Base-by-base conservation (phyloP, 2,797 vertebrate species). In the Bothrops alternatus region DNA sequence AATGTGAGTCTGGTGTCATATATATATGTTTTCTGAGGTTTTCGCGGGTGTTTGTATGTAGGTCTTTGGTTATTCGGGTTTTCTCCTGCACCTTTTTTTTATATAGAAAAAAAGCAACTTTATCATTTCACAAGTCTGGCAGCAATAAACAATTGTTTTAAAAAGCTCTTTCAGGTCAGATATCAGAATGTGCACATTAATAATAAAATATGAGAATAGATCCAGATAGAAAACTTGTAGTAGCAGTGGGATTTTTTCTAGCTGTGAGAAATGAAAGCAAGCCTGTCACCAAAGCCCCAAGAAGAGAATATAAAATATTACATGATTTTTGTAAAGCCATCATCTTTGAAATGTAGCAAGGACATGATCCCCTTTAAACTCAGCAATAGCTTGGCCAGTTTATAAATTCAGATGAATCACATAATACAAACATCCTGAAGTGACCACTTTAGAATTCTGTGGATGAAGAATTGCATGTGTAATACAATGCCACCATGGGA, bases 301-400 rank as follows among this genome's bases (percentile, higher is more conserved):
- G 78, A 90, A 82, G 47, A 55, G n/a, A 60, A 82, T 57, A 90
- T 88, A 42, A 90, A 90, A 88, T 93, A 88, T 93, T 93, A 82
- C 87, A 82, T 12, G 42, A 87, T 57, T 42, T 37, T 42, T 42
- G 42, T 90, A 89, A 42, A 87, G 92, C 55, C 92, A 28, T 78
- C 53, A 28, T 20, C 90, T 82, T n/a, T 88, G 57, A 82, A 88
- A 88, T 55, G 63, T 26, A 26, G 26, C 16, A 25, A 7, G n/a
- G 14, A 5, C 25, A n/a, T 0, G 1, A 11, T 58, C 16, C 28
- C n/a, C 25, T 90, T 58, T 90, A 50, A 73, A 13, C 89, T 53
- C 20, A 50, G 55, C 26, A 47, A 14, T 53, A 87, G 55, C 28
- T 25, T 57, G 82, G 4, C 20, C 55, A 32, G 4, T 82, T 82